Evolutionary conservation across 2,113 vertebrate species (phyloP).

Genomic region (Himantopus leucocephalus): DNA sequence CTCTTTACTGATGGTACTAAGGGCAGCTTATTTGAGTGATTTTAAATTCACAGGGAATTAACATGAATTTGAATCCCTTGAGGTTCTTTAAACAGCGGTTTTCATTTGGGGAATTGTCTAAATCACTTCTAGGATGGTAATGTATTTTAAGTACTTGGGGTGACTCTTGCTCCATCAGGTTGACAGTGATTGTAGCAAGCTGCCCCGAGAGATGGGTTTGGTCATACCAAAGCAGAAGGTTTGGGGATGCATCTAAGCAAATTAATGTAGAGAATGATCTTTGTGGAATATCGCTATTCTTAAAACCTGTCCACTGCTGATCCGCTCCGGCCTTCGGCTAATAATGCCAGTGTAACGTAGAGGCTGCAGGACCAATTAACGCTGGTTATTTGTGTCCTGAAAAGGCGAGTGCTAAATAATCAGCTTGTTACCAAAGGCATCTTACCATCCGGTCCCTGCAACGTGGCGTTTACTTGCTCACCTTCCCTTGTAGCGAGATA

Average conservation of each 20-base stretch:
- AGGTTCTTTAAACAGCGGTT: neutral
- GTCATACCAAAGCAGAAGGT: neutral
- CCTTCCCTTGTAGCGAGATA: rapidly evolving
- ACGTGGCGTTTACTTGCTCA: rapidly evolving
- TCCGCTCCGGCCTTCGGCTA: neutral
- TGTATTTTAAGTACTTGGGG: neutral
- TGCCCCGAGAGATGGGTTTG: neutral
- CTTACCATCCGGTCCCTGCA: neutral
- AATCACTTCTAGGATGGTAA: neutral
- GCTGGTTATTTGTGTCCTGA: neutral
- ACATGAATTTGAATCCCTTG: neutral
- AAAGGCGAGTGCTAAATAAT: neutral
- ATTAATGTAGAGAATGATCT: neutral
- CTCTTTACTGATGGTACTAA: neutral
- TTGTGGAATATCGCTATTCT: neutral
- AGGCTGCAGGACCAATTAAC: rapidly evolving
- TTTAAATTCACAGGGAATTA: neutral
- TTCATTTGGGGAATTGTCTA: neutral
- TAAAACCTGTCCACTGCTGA: rapidly evolving
- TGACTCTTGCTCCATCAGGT: neutral
- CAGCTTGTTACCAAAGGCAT: neutral
- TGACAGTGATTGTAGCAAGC: neutral
- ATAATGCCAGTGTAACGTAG: rapidly evolving
- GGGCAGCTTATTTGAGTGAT: neutral
- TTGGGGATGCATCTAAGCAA: neutral